Percentiles rank a stretch among this genome's conserved stretches.
Evolutionary conservation across 30 jellyfish, hydroid and myxozoan genomes (phyloP).

Genomic region (Aurelia aurita): DNA sequence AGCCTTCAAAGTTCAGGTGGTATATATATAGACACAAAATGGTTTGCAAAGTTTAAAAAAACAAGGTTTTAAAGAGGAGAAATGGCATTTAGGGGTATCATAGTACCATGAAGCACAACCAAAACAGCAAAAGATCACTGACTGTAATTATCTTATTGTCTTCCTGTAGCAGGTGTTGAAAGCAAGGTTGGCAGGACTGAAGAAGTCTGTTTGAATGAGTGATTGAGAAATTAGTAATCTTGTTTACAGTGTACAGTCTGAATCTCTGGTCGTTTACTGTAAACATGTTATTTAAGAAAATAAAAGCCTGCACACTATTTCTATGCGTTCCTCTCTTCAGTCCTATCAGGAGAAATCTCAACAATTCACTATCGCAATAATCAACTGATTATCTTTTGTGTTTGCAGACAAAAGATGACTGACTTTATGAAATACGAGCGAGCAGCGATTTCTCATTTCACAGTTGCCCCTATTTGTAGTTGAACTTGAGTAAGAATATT

Average conservation of each 20-base stretch:
- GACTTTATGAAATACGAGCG: constrained; percentile 12
- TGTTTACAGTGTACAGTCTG: constrained; percentile 29
- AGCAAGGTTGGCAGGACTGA: constrained; percentile 48
- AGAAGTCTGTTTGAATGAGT: background rate
- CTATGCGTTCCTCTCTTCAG: too few species aligned
- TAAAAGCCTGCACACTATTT: too few species aligned
- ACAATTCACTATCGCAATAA: too few species aligned
- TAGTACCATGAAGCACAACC: constrained; percentile 47
- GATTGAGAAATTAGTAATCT: background rate
- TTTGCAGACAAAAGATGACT: background rate
- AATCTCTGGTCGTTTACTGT: too few species aligned
- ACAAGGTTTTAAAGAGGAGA: too few species aligned
- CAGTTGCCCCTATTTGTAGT: background rate
- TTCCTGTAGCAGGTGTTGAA: constrained; percentile 67
- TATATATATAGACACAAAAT: background rate
- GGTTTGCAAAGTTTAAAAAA: too few species aligned
- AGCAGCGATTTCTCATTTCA: constrained; percentile 5
- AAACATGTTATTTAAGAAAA: too few species aligned
- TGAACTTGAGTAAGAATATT: too few species aligned
- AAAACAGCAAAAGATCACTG: constrained; percentile 72
- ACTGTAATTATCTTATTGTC: constrained; percentile 28
- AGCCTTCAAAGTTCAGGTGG: background rate
- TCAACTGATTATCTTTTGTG: too few species aligned
- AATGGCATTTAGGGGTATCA: constrained; percentile 1
- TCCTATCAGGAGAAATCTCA: too few species aligned